These are phyloP conservation scores for Phallusia fumigata DNA, from an alignment of 23 tunicate species.

Conservation along the genomic window DNA sequence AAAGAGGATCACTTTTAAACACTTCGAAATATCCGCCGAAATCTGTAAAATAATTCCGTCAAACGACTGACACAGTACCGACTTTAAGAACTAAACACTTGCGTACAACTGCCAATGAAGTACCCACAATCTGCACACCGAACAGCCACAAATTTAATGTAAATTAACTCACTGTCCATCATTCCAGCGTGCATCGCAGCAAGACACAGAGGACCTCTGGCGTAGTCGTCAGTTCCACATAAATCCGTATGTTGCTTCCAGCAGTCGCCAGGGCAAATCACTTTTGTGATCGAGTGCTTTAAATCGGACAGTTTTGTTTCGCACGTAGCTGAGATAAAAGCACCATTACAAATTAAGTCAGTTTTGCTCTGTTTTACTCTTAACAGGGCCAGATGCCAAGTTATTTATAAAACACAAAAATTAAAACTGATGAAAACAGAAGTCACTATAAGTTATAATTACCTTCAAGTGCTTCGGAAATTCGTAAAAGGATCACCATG, in stretches of 20 bases:
- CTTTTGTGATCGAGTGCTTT: conserved; percentile 1
- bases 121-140: no score
- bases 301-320: background rate
- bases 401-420: no score
- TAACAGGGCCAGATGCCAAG: no score
- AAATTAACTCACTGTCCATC: background rate
- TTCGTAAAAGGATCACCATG: no score
- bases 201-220: background rate
- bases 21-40: conserved; percentile 4
- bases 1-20: background rate
- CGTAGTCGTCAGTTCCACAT: conserved; percentile 2
- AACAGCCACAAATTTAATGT: no score
- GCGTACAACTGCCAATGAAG: no score
- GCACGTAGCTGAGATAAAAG: background rate
- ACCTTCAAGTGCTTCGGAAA: background rate
- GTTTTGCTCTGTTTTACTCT: background rate
- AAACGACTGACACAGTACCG: no score
- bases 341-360: background rate
- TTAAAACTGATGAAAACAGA: no score
- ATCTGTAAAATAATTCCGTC: background rate
- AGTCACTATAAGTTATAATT: background rate
- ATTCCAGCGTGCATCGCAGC: conserved; percentile 10
- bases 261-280: background rate
- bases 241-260: background rate
- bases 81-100: no score